Conservation (phyloP, 2,888 invertebrate genomes). For the Aphidius colemani region DNA sequence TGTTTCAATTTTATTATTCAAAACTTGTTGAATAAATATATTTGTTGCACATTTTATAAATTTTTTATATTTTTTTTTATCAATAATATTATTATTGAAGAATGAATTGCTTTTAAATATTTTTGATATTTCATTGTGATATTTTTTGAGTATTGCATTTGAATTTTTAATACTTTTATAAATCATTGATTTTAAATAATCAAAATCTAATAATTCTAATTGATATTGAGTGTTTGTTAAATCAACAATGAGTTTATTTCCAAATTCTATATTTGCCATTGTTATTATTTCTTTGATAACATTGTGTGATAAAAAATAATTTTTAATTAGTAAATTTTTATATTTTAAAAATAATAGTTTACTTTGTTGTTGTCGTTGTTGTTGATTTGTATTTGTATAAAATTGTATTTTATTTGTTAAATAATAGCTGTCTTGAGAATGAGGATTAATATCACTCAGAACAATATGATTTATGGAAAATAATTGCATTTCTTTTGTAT, state of each 20-base stretch:
- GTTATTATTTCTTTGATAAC: conserved; percentile 44
- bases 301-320: conserved; percentile 47
- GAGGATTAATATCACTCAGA: not conserved
- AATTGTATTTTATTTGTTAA: not conserved
- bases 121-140: conserved; percentile 56
- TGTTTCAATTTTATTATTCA: conserved; percentile 70
- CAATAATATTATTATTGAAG: too few species aligned
- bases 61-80: conserved; percentile 25
- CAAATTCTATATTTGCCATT: conserved; percentile 52
- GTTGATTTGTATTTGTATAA: not conserved
- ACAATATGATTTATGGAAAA: conserved; percentile 33
- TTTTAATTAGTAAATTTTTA: conserved; percentile 36
- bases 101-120: too few species aligned
- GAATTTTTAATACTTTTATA: conserved; percentile 53
- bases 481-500: conserved; percentile 43
- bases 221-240: conserved; percentile 43
- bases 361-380: not conserved
- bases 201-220: conserved; percentile 41
- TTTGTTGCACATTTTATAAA: conserved; percentile 59
- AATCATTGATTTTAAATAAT: conserved; percentile 46
- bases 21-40: conserved; percentile 67
- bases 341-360: conserved; percentile 24
- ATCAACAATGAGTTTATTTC: conserved; percentile 54
- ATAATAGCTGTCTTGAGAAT: not conserved
- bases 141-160: conserved; percentile 50